Evolutionary conservation across 2,113 vertebrate genomes (phyloP).

Genomic region (Neogale vison): DNA sequence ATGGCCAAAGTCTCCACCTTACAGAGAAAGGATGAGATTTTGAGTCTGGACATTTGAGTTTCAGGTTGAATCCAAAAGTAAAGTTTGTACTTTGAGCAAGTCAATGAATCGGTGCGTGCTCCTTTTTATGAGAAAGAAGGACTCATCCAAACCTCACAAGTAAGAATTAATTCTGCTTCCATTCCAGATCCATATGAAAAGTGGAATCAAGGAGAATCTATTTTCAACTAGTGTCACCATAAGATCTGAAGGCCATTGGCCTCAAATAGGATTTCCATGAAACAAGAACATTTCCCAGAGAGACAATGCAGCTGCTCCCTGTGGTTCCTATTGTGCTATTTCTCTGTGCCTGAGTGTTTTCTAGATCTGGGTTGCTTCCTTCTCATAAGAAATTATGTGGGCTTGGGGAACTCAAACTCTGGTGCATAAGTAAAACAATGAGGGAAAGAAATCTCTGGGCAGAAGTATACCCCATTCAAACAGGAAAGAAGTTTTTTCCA

Average conservation of each 20-base stretch:
- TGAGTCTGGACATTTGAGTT: not conserved
- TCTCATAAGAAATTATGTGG: not conserved
- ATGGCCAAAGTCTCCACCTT: not conserved
- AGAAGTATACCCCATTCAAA: not conserved
- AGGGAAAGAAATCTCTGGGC: not conserved
- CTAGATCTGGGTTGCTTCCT: not conserved
- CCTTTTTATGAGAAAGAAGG: not conserved
- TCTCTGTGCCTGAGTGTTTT: not conserved
- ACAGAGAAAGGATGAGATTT: not conserved
- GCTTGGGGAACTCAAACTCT: not conserved
- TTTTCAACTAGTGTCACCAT: not conserved
- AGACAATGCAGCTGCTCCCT: rapidly evolving
- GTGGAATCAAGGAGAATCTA: not conserved
- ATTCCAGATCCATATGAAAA: not conserved
- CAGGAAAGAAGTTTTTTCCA: not conserved
- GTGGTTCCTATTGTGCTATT: not conserved
- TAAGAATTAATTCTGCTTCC: not conserved
- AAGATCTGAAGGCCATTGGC: not conserved
- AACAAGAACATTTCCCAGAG: not conserved
- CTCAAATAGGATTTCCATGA: not conserved
- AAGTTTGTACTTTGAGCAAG: not conserved
- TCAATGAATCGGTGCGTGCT: not conserved
- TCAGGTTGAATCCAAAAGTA: not conserved
- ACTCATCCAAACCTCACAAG: not conserved
- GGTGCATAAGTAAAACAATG: constrained; percentile 3